A percentile compares a stretch with the other conserved stretches of the same genome.
Evolutionary conservation across 2,113 vertebrate genomes (phyloP).

Genomic region (Struthidea cinerea): DNA sequence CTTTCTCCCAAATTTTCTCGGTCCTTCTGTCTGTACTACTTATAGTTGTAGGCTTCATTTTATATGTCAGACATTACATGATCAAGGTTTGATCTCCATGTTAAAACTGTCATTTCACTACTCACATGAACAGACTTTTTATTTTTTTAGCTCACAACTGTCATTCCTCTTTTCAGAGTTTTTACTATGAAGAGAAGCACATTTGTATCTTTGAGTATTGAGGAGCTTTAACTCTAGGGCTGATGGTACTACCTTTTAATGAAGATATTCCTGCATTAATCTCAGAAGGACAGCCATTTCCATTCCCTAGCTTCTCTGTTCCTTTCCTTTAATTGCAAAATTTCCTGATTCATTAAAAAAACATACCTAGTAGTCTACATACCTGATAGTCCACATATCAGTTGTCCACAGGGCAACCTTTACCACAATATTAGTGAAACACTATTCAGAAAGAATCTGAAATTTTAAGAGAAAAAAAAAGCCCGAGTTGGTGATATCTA

Average conservation of each 20-base stretch:
- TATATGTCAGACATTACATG: not conserved
- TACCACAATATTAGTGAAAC: not conserved
- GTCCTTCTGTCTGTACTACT: not conserved
- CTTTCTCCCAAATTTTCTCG: not conserved
- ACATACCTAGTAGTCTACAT: not conserved
- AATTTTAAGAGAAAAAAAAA: not conserved
- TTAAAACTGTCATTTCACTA: not conserved
- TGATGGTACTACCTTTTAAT: not conserved
- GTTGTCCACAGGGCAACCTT: not conserved
- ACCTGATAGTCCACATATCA: no score
- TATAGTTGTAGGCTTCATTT: not conserved
- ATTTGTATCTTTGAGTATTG: not conserved
- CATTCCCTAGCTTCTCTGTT: not conserved
- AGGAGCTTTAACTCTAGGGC: not conserved
- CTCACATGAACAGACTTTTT: not conserved
- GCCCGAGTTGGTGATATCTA: not conserved
- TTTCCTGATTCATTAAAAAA: not conserved
- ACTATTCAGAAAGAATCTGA: not conserved
- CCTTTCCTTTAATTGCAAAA: not conserved
- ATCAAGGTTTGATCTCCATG: not conserved
- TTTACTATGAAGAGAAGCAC: not conserved
- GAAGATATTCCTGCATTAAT: not conserved
- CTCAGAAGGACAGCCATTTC: not conserved
- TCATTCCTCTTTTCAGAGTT: not conserved
- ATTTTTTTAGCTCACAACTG: not conserved